These are phyloP conservation scores for Bibio marci DNA, from an alignment of 2,888 invertebrate species.

Conservation along the genomic window DNA sequence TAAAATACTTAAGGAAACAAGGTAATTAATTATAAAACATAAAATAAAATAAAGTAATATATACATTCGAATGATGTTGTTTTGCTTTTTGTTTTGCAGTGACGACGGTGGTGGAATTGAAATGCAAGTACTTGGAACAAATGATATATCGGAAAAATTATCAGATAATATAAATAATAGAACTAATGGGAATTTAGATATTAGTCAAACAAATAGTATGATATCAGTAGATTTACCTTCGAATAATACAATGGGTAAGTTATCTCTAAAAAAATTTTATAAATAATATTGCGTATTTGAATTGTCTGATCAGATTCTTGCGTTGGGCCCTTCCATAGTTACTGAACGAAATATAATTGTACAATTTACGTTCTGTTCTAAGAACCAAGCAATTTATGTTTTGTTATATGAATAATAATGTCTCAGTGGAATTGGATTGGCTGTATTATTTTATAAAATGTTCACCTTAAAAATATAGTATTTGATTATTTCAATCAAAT, in stretches of 20 bases:
- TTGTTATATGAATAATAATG: too few relatives aligned
- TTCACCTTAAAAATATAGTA: too few relatives aligned
- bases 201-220: constrained; percentile 28
- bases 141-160: constrained; percentile 43
- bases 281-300: too few relatives aligned
- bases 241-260: constrained; percentile 46
- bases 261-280: too few relatives aligned
- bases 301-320: too few relatives aligned
- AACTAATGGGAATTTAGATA: constrained; percentile 33
- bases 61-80: too few relatives aligned
- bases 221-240: constrained; percentile 19
- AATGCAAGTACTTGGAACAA: constrained; percentile 50
- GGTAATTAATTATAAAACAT: constrained; percentile 15
- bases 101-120: constrained; percentile 71
- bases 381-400: neutral
- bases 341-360: neutral
- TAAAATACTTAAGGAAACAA: constrained; percentile 29
- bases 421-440: too few relatives aligned
- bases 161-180: constrained; percentile 38
- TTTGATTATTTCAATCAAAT: too few relatives aligned
- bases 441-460: too few relatives aligned
- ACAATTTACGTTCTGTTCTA: constrained; percentile 1
- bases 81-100: constrained; percentile 26
- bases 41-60: neutral
- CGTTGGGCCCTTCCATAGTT: too few relatives aligned